Percentiles rank a stretch among this genome's conserved stretches.
phyloP scores from a whole-genome alignment of 2,888 invertebrate genomes.

The Tinea semifulvella region DNA sequence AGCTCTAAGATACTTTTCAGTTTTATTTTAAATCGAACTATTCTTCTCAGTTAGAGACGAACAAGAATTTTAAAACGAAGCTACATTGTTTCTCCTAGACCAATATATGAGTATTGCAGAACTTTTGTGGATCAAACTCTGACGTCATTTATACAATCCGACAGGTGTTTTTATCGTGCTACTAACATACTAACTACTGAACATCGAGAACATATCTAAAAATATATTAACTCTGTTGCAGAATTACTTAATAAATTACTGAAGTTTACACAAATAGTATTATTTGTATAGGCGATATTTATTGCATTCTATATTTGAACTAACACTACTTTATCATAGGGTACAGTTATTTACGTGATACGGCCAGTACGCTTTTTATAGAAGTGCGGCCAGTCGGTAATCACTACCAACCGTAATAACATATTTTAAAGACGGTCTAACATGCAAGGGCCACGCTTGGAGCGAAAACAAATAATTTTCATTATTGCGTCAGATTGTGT shows the following conservation, averaged over 20 bases:
- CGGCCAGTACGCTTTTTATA: constrained; percentile 11
- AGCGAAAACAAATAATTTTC: constrained; percentile 12
- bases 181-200: constrained; percentile 29
- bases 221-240: not conserved
- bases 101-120: constrained; percentile 6
- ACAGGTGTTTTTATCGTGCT: constrained; percentile 29
- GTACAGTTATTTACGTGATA: constrained; percentile 12
- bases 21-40: too few species aligned
- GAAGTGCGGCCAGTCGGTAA: constrained; percentile 9
- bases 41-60: too few species aligned
- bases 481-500: constrained; percentile 8
- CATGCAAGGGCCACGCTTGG: constrained; percentile 15
- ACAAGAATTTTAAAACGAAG: too few species aligned
- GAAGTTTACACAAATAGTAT: not conserved
- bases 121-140: too few species aligned
- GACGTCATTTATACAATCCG: constrained; percentile 23
- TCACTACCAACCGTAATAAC: constrained; percentile 13
- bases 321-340: not conserved
- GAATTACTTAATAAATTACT: not conserved
- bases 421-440: constrained; percentile 16
- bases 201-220: not conserved
- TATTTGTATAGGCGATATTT: not conserved
- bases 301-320: constrained; percentile 1
- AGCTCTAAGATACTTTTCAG: too few species aligned
- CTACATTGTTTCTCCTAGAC: not conserved